Evolutionary conservation across 2,797 vertebrate species (phyloP), one percentile per base, ranked within the genome.

Genomic region (Betta splendens): DNA sequence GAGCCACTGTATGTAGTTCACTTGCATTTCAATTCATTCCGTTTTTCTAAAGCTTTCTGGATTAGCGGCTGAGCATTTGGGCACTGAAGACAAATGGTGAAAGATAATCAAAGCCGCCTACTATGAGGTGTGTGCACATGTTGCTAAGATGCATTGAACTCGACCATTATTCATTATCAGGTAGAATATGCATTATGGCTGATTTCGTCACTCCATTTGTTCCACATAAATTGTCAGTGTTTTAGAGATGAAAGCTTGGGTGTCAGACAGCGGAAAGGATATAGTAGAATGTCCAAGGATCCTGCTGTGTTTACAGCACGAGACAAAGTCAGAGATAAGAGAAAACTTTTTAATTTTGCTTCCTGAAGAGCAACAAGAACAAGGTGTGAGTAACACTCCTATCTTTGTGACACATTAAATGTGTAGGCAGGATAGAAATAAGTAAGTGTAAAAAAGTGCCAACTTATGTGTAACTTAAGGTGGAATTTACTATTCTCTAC

Each of bases 271-370:
- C 37, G 62, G 56, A 72, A 64, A 63, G 50, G 44, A 47, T 39
- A 65, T 29, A 22, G 53, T 37, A n/a, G 16, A 33, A 81, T 83
- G 82, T 88, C 84, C 85, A 79, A 59, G 72, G n/a, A 53, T 69
- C 85, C 81, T 58, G 75, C 87, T 87, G 89, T 42, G 85, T 68
- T 58, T 68, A 16, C 86, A 83, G 83, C 72, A 13, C 63, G 76
- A 71, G 62, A 55, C 40, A 55, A 50, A 77, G 64, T 70, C 70
- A 31, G 29, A 74, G 77, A 86, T 89, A 80, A 86, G 83, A 86
- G 61, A 75, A 23, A 60, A 55, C 52, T 53, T 77, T 77, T 46
- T 50, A 64, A 55, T 66, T 72, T 55, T 31, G 47, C 22, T 54
- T 10, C 23, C 37, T 47, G 78, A 29, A 45, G 55, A 40, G 83